phyloP scores from a whole-genome alignment of 2,888 invertebrate genomes.

The Tricholauxania praeusta region DNA sequence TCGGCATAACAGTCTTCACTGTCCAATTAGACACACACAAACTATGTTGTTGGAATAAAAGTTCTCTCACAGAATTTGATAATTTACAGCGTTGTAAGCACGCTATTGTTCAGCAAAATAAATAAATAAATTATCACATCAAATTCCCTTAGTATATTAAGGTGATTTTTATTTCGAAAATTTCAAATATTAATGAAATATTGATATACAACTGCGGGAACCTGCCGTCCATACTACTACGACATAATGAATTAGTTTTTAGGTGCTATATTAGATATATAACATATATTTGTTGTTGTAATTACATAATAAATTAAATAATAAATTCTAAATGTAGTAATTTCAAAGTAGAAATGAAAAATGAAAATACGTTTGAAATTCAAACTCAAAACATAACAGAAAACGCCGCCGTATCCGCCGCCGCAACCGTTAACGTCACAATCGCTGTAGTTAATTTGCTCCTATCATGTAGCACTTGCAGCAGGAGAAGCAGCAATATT shows the following conservation, averaged over 20 bases:
- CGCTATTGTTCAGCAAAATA: no score
- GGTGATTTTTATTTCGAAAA: conserved; percentile 11
- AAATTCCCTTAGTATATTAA: conserved; percentile 6
- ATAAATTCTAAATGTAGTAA: conserved; percentile 39
- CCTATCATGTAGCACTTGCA: conserved; percentile 58
- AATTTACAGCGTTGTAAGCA: no score
- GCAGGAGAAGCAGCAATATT: conserved; percentile 36
- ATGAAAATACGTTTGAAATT: conserved; percentile 17
- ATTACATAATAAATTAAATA: conserved; percentile 39
- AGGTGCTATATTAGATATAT: conserved; percentile 23
- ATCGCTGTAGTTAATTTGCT: not conserved
- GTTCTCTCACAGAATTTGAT: no score
- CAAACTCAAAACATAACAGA: conserved; percentile 11
- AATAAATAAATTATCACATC: no score
- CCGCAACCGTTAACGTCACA: not conserved
- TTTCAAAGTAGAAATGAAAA: conserved; percentile 36
- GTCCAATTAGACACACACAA: no score
- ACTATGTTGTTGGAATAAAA: no score
- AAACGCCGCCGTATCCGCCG: not conserved
- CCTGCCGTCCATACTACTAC: conserved; percentile 6
- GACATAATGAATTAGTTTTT: conserved; percentile 27
- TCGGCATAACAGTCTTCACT: no score
- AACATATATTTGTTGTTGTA: conserved; percentile 29
- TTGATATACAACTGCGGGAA: conserved; percentile 25
- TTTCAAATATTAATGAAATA: conserved; percentile 29